A percentile compares a stretch with the other conserved stretches of the same genome.
Evolutionary conservation across 2,113 vertebrate genomes (phyloP).

Genomic region (Pyrgilauda ruficollis): DNA sequence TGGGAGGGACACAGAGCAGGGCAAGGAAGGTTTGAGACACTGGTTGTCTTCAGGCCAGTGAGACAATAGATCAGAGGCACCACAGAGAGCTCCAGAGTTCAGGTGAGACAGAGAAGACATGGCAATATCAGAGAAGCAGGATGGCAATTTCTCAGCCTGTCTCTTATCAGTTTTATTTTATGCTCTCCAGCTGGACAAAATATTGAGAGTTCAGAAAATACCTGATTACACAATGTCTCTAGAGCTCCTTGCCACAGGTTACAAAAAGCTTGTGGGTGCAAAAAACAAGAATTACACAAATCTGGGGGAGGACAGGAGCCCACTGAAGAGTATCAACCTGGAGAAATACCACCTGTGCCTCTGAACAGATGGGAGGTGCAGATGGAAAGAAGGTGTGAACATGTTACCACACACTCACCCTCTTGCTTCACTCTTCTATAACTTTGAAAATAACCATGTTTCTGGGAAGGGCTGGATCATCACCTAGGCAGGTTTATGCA

Average conservation of each 20-base stretch:
- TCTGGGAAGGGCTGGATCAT: neutral
- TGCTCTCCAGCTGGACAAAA: neutral
- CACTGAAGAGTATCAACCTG: neutral
- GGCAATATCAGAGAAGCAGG: neutral
- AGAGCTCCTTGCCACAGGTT: neutral
- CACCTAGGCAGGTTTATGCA: neutral
- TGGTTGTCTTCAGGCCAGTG: accelerated
- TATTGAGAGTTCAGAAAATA: neutral
- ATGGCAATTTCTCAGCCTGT: neutral
- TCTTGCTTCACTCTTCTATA: neutral
- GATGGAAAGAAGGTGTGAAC: slow-evolving; percentile 1
- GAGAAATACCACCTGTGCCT: neutral
- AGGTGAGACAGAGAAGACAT: neutral
- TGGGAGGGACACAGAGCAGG: neutral
- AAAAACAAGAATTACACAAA: neutral
- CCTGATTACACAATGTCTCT: neutral
- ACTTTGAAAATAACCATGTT: neutral
- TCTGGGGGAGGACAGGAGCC: neutral
- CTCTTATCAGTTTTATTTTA: neutral
- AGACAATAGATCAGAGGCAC: accelerated
- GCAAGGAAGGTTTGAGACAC: neutral
- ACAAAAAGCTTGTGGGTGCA: neutral
- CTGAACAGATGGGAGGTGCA: neutral
- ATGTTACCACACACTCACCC: neutral
- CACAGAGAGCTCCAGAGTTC: neutral